Base-by-base conservation (phyloP, 2,888 invertebrate genomes). In the Drosophila stalkeri region DNA sequence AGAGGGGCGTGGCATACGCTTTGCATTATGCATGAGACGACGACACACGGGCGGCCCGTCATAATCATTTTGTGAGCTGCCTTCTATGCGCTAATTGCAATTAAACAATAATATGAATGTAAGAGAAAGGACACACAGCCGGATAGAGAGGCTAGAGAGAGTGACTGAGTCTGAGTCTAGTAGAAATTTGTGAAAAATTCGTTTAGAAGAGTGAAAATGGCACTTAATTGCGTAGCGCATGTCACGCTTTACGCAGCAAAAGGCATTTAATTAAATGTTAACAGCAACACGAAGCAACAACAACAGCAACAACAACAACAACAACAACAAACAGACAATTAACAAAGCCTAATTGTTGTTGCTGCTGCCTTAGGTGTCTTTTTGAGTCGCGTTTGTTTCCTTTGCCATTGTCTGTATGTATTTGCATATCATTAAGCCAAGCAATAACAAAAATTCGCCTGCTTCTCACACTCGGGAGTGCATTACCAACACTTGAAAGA, bases 191-290 rank as follows among this genome's bases (percentile, higher is more conserved):
- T 65, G 31, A 76, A 68, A 75, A 78, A 78, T 82, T 79, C 66
- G 76, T 66, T 83, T 84, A 76, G 76, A 72, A 81, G 78, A 81
- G 82, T 81, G 77, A 86, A 80, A 86, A 76, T 75, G 75, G 56
- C 76, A 70, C 68, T 62, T 75, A 81, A 75, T 77, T 75, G 62
- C 65, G 64, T 52, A 46, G 49, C 61, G 81, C 76, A 84, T 84
- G 82, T 77, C 65, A 64, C 54, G 70, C 74, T 72, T 73, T 64
- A 68, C 75, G 76, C 71, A 65, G 72, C 72, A 77, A 82, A 81
- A 82, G 80, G 82, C 84, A 81, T 90, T 89, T 90, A 89, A 89
- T 90, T 89, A 90, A 87, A 90, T 86, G 84, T 82, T 85, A 84
- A 85, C 70, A 81, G 71, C 55, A 65, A 71, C 71, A 72, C 46